These are phyloP conservation scores for Ctenopoma kingsleyae DNA, from an alignment of 2,797 vertebrate genomes.

Conservation along the genomic window DNA sequence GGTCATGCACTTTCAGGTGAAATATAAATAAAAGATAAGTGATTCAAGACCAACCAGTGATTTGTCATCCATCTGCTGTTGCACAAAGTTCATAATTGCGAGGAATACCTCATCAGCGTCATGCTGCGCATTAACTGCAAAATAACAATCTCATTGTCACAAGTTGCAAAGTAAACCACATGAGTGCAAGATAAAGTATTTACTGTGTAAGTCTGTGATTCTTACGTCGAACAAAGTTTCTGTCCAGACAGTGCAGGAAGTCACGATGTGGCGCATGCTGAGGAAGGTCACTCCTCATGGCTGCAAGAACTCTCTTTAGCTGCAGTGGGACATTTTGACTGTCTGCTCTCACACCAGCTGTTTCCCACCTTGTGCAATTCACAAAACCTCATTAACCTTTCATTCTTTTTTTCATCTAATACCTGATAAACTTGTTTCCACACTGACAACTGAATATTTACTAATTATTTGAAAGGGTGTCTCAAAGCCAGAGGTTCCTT, in stretches of 20 bases:
- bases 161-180: not conserved
- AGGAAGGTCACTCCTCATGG: constrained; percentile 58
- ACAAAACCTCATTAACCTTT: not conserved
- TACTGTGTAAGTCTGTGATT: not conserved
- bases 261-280: constrained; percentile 46
- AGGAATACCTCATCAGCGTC: constrained; percentile 86
- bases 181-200: not conserved
- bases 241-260: constrained; percentile 81
- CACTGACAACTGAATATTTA: not conserved
- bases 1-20: not conserved
- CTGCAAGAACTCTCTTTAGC: constrained; percentile 66
- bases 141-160: constrained; percentile 10
- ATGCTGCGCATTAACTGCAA: constrained; percentile 74
- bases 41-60: constrained; percentile 67
- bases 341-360: not conserved
- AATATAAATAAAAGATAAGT: not conserved
- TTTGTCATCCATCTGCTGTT: constrained; percentile 75
- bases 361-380: constrained; percentile 71
- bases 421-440: constrained; percentile 2
- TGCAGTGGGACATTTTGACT: constrained; percentile 58
- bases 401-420: not conserved
- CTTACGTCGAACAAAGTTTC: constrained; percentile 71
- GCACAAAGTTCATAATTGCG: constrained; percentile 72
- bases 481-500: no score
- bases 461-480: no score